A percentile compares a stretch with the other conserved stretches of the same genome.
Evolutionary conservation across 2,888 invertebrate species (phyloP).

Genomic region (Callimorpha dominula): DNA sequence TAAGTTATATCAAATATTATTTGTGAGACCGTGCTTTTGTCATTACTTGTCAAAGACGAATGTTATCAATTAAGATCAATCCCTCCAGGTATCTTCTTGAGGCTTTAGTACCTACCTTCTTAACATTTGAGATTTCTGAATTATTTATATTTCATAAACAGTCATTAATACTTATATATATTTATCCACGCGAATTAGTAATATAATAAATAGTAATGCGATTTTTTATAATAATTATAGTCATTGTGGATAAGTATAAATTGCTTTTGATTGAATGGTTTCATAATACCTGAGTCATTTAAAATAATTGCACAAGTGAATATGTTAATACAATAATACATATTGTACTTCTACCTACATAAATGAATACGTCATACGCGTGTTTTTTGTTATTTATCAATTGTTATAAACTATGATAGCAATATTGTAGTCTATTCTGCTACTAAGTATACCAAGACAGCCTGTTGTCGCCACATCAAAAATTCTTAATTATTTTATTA

Average conservation of each 20-base stretch:
- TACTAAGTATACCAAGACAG: neutral
- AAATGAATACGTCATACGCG: constrained; percentile 18
- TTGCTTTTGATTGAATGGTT: constrained; percentile 36
- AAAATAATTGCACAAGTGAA: constrained; percentile 35
- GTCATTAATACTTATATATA: neutral
- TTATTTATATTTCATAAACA: neutral
- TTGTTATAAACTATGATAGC: constrained; percentile 29
- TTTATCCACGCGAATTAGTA: neutral
- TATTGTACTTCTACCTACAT: constrained; percentile 1
- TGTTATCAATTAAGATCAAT: neutral
- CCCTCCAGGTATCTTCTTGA: neutral
- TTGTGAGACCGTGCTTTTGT: neutral
- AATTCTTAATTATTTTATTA: no score
- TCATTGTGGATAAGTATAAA: constrained; percentile 26
- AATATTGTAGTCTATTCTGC: neutral
- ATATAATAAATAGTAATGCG: neutral
- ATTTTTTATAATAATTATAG: constrained; percentile 24
- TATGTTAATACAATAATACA: constrained; percentile 9
- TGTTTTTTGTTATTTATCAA: constrained; percentile 16
- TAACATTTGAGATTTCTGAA: neutral
- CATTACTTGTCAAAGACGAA: neutral
- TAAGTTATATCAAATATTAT: neutral
- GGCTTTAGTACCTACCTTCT: neutral
- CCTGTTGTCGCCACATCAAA: no score
- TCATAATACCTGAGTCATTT: constrained; percentile 36